These are phyloP conservation scores for Trichogramma pretiosum DNA, from an alignment of 1,140 invertebrate species.

Conservation along the genomic window DNA sequence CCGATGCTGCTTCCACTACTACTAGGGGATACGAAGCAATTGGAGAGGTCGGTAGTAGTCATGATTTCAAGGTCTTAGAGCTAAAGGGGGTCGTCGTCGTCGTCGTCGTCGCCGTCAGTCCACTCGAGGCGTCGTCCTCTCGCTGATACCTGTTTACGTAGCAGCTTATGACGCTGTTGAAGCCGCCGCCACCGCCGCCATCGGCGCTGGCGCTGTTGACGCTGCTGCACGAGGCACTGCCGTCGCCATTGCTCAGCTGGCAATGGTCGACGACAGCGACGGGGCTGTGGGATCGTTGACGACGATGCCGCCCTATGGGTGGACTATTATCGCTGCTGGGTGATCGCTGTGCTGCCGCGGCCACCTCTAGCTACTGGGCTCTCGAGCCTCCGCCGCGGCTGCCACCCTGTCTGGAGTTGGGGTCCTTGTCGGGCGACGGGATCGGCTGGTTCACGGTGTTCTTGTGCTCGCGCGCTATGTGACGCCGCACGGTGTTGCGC, in stretches of 20 bases:
- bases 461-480: constrained; percentile 80
- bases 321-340: background rate
- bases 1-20: background rate
- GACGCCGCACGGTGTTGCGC: constrained; percentile 80
- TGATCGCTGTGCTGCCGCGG: constrained; percentile 4
- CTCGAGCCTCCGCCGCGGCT: background rate
- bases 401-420: background rate
- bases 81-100: too few species aligned
- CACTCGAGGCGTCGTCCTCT: too few species aligned
- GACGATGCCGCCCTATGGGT: too few species aligned
- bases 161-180: background rate
- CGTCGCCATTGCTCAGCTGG: too few species aligned
- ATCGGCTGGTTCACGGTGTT: constrained; percentile 60
- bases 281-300: constrained; percentile 11
- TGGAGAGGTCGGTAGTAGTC: too few species aligned
- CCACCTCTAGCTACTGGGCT: background rate
- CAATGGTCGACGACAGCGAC: constrained; percentile 16
- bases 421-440: constrained; percentile 40
- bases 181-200: background rate
- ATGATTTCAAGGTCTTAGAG: too few species aligned
- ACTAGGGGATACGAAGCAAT: too few species aligned
- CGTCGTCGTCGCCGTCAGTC: too few species aligned
- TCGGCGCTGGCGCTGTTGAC: background rate
- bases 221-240: too few species aligned
- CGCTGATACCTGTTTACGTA: background rate